Evolutionary conservation across 2,797 vertebrate genomes (phyloP), one percentile per base, ranked within the genome.

Genomic region (Kryptopterus vitreolus): DNA sequence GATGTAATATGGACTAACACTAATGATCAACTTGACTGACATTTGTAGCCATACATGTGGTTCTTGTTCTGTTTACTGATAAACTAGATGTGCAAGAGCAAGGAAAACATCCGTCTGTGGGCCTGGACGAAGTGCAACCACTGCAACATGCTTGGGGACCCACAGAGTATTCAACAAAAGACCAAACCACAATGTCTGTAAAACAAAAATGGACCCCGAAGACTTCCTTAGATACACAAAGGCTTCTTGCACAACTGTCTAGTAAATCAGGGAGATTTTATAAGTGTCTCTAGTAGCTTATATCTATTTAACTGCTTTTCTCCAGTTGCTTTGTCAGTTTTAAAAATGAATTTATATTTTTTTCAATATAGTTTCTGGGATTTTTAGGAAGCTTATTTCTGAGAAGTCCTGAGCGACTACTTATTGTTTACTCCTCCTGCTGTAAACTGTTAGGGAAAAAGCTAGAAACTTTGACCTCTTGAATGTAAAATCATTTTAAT

Each of bases 11-110:
- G 65, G 31, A 50, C 59, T 53, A 82, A 74, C 76, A 78, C 22
- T 81, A 77, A 83, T 76, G 38, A 82, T 58, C 35, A 76, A 61
- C 26, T 15, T 78, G 76, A 81, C 31, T 81, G 81, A 57, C 77
- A 82, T 83, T 81, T 78, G 65, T 79, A 59, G 80, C 38, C 20
- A 48, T 11, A 55, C 81, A 84, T 75, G 73, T 85, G 84, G 83
- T 86, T 84, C 77, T 82, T 58, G 50, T 85, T 81, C 53, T 82
- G 59, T 46, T 76, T 43, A 35, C 18, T 33, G 52, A 83, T 76
- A 29, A 73, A 82, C 79, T 68, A 68, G 80, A 84, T 18, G 53
- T 35, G 38, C 66, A 31, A 79, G 31, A 68, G 61, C 43, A 71
- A 76, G 55, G 26, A 72, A 76, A 24, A 68, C 69, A 58, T 82